These are phyloP conservation scores for Upupa epops DNA, from an alignment of 2,113 vertebrate species.

Conservation along the genomic window DNA sequence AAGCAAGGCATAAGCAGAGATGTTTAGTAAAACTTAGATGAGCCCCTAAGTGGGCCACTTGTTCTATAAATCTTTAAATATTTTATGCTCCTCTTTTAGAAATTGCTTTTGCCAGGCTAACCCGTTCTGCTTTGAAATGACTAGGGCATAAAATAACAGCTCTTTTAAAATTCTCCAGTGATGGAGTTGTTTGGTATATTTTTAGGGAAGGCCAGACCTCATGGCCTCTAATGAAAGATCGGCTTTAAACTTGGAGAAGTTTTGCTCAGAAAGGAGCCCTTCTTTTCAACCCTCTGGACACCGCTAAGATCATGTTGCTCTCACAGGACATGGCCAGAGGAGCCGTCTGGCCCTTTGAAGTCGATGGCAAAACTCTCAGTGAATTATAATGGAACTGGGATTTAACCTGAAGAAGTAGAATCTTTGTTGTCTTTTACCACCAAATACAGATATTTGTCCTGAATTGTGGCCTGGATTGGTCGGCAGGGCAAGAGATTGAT, in stretches of 20 bases:
- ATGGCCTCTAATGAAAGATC: not conserved
- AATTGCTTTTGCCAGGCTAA: slow-evolving; percentile 61
- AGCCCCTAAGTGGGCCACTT: slow-evolving; percentile 66
- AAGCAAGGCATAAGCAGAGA: slow-evolving; percentile 59
- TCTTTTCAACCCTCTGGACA: not conserved
- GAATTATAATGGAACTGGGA: not conserved
- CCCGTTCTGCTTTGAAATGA: slow-evolving; percentile 55
- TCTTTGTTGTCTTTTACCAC: slow-evolving; percentile 27
- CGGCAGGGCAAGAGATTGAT: not conserved
- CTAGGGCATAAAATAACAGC: slow-evolving; percentile 51
- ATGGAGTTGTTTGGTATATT: slow-evolving; percentile 45
- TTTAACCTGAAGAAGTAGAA: slow-evolving; percentile 20
- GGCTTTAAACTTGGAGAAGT: slow-evolving; percentile 28
- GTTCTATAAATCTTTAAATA: slow-evolving; percentile 75
- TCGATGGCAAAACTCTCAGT: slow-evolving; percentile 6
- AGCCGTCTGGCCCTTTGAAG: slow-evolving; percentile 41
- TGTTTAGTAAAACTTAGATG: slow-evolving; percentile 71
- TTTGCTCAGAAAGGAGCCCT: slow-evolving; percentile 12
- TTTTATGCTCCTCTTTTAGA: slow-evolving; percentile 44
- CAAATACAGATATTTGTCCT: not conserved
- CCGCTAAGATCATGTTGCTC: not conserved
- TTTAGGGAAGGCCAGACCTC: slow-evolving; percentile 40
- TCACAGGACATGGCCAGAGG: not conserved
- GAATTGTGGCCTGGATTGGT: not conserved
- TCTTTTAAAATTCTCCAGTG: slow-evolving; percentile 47